A percentile compares a stretch with the other conserved stretches of the same genome.
Evolutionary conservation across 2,113 vertebrate genomes (phyloP).

Genomic region (Spea bombifrons): DNA sequence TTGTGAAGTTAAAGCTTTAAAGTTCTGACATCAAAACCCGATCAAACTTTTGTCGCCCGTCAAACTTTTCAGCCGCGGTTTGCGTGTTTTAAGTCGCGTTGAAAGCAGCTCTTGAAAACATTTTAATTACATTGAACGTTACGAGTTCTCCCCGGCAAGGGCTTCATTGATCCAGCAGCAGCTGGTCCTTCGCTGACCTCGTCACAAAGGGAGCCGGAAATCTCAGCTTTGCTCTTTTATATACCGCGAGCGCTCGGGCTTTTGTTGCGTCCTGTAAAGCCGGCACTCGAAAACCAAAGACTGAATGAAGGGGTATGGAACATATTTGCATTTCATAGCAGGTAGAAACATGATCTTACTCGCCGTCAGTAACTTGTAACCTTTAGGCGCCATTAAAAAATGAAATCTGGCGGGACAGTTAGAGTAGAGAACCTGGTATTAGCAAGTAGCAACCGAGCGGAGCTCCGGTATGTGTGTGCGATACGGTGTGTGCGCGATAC

Average conservation of each 20-base stretch:
- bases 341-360: too few species aligned
- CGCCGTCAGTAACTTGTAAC: too few species aligned
- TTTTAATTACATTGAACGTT: constrained; percentile 12
- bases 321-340: too few species aligned
- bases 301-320: too few species aligned
- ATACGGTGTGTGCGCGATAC: too few species aligned
- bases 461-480: too few species aligned
- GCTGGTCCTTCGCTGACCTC: background rate
- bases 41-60: background rate
- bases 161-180: constrained; percentile 5
- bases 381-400: too few species aligned
- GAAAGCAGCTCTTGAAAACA: constrained; percentile 11
- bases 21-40: too few species aligned
- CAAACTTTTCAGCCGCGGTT: background rate
- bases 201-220: constrained; percentile 21
- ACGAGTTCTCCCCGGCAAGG: constrained; percentile 15
- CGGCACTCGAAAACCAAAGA: constrained; percentile 5
- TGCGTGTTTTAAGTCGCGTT: background rate
- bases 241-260: constrained; percentile 5
- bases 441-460: too few species aligned
- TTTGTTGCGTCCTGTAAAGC: background rate
- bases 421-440: too few species aligned
- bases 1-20: too few species aligned
- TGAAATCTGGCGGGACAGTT: too few species aligned
- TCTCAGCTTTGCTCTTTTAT: background rate